phyloP scores from a whole-genome alignment of 2,888 invertebrate genomes.

The Macrophya annulata region DNA sequence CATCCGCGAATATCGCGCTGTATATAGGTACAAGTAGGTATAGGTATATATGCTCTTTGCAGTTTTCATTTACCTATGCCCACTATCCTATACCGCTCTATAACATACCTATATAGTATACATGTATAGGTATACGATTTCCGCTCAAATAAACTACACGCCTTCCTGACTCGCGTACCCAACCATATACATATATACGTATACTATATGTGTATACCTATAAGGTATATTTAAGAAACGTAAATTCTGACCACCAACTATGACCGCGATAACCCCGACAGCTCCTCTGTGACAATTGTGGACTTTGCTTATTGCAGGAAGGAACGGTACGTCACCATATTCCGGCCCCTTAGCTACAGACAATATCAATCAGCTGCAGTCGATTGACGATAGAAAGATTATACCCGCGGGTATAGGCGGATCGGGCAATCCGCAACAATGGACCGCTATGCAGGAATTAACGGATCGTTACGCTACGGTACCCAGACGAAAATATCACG shows the following conservation, averaged over 20 bases:
- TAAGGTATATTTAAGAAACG: neutral
- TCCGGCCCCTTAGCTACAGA: conserved; percentile 71
- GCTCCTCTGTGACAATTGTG: conserved; percentile 67
- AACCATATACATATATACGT: neutral
- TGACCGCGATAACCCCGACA: conserved; percentile 57
- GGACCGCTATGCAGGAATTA: conserved; percentile 14
- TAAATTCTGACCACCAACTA: conserved; percentile 57
- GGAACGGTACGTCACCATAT: conserved; percentile 72
- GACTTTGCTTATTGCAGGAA: conserved; percentile 77
- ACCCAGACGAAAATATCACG: conserved; percentile 38
- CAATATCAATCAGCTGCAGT: conserved; percentile 64
- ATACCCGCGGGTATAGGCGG: conserved; percentile 19
- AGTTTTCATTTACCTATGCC: neutral
- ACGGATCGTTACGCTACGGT: conserved; percentile 34
- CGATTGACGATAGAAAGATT: conserved; percentile 67
- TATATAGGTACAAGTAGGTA: neutral
- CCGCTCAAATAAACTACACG: neutral
- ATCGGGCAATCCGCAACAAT: conserved; percentile 10
- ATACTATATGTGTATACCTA: neutral
- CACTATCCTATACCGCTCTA: neutral
- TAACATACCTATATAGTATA: too few relatives aligned
- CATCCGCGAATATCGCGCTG: too few relatives aligned
- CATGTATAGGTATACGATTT: too few relatives aligned
- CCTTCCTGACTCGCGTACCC: neutral
- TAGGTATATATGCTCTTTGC: neutral